These are phyloP conservation scores for Eciton burchellii DNA, from an alignment of 1,140 invertebrate genomes.

Conservation along the genomic window DNA sequence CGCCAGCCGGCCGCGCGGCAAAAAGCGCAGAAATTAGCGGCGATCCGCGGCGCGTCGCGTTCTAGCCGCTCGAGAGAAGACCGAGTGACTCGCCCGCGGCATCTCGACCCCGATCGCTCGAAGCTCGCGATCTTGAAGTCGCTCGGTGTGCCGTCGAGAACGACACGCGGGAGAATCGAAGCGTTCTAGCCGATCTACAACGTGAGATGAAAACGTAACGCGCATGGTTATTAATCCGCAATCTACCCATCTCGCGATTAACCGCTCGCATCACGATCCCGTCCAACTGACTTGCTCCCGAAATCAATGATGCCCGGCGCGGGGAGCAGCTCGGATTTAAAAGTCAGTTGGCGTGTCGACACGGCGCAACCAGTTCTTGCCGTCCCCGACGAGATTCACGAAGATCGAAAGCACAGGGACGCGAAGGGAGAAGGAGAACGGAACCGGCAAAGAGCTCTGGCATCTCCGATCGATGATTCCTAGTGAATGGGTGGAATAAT, in stretches of 20 bases:
- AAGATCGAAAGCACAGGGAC: conserved; percentile 35
- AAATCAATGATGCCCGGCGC: conserved; percentile 55
- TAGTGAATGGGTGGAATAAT: conserved; percentile 56
- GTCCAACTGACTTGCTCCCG: not conserved
- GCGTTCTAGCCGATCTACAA: not conserved
- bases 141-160: conserved; percentile 63
- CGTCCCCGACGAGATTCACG: conserved; percentile 10
- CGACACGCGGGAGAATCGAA: not conserved
- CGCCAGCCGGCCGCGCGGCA: conserved; percentile 21
- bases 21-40: conserved; percentile 72
- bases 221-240: no score
- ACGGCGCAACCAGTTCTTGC: conserved; percentile 64
- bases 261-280: not conserved
- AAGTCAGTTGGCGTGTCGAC: conserved; percentile 60
- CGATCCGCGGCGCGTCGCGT: conserved; percentile 44
- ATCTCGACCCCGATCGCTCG: conserved; percentile 31
- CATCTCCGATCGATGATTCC: conserved; percentile 30
- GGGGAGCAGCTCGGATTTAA: conserved; percentile 61
- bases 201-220: no score
- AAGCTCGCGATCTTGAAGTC: conserved; percentile 76
- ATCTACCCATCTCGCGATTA: conserved; percentile 13
- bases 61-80: conserved; percentile 59
- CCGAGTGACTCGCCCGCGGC: conserved; percentile 66
- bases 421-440: not conserved
- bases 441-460: conserved; percentile 6